Base-by-base conservation (phyloP, 2,797 vertebrate genomes). In the Pelobates cultripes region DNA sequence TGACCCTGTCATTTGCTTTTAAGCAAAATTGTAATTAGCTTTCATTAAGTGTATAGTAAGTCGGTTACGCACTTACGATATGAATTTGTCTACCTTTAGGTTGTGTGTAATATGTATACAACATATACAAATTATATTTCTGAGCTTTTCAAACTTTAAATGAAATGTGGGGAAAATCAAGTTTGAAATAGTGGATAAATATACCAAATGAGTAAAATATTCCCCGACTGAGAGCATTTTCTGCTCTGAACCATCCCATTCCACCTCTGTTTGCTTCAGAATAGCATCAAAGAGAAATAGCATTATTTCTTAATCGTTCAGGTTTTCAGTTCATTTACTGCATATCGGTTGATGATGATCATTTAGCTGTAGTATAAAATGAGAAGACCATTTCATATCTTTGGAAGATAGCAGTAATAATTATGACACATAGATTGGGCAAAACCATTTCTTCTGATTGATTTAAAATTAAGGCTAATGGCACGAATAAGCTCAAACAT, bases 381-480 rank as follows among this genome's bases (percentile, higher is more conserved):
- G 69, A 83, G 72, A 57, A 53, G 53, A 74, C 61, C 55, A 70
- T 79, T 83, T 66, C 61, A 66, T 83, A 63, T 79, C 77, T 64
- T 43, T 64, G 72, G 42, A 45, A 79, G 66, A 83, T 79, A 83
- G 82, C 70, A 79, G 72, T 83, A 79, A 83, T 83, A 83, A 83
- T 83, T 75, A 83, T 70, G 77, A 79, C 66, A 64, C 77, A 63
- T 79, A 83, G 82, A 75, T 79, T 79, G 77, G 82, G 66, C 44
- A 79, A 83, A 78, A 79, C 74, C 72, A 83, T 83, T 83, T 40
- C 77, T 40, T 70, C 57, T 83, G 82, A 79, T 75, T 83, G 82
- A 83, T 83, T 83, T 70, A 79, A 79, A 83, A 83, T 83, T 79
- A 83, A 83, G 45, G 82, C 76, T 78, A 83, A 83, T 78, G 53